A percentile compares a stretch with the other conserved stretches of the same genome.
phyloP scores from a whole-genome alignment of 2,888 invertebrate genomes.

The Synergus umbraculus region DNA sequence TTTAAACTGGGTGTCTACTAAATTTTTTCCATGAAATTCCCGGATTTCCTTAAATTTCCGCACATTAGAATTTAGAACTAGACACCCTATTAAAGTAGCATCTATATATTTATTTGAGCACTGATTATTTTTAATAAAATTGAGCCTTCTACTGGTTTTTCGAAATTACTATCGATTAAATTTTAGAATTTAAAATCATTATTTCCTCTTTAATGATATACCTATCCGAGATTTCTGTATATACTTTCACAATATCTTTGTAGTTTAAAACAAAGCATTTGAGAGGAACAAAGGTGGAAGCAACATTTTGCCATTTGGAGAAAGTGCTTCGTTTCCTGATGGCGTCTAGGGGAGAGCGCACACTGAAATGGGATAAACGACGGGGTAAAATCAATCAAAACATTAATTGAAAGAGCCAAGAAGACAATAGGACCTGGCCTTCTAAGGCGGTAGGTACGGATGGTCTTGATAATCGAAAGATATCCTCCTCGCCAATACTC shows the following conservation, averaged over 20 bases:
- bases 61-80: no score
- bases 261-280: slow-evolving; percentile 37
- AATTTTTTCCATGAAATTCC: no score
- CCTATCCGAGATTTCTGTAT: slow-evolving; percentile 10
- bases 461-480: slow-evolving; percentile 76
- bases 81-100: no score
- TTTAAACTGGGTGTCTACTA: no score
- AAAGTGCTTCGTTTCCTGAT: slow-evolving; percentile 39
- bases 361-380: slow-evolving; percentile 44
- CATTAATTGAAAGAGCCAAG: slow-evolving; percentile 77
- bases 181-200: background rate
- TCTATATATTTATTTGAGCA: no score
- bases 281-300: slow-evolving; percentile 34
- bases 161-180: background rate
- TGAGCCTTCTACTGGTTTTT: no score
- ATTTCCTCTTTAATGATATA: background rate
- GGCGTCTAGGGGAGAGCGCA: background rate
- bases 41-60: no score
- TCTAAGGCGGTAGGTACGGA: slow-evolving; percentile 69
- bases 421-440: slow-evolving; percentile 73
- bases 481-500: slow-evolving; percentile 68
- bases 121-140: background rate
- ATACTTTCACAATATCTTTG: slow-evolving; percentile 23
- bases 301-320: slow-evolving; percentile 41
- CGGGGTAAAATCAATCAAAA: slow-evolving; percentile 76